Evolutionary conservation across 2,113 vertebrate species (phyloP).

Genomic region (Aegithalos caudatus): DNA sequence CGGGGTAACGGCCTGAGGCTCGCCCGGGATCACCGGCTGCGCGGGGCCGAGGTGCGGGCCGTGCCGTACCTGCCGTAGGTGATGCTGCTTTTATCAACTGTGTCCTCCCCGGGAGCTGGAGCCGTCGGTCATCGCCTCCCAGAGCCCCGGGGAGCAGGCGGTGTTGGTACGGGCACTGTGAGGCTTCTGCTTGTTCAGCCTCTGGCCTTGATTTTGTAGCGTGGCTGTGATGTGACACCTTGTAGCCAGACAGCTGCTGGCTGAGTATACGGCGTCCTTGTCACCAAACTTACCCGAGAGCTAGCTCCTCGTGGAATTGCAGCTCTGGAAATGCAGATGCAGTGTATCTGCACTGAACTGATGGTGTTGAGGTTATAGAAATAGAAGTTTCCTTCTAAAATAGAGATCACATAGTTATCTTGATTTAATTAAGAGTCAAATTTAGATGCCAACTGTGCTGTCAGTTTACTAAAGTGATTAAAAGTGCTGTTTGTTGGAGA

Average conservation of each 20-base stretch:
- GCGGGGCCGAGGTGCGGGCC: too few relatives aligned
- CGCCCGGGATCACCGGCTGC: not conserved
- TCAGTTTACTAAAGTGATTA: not conserved
- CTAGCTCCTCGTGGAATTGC: too few relatives aligned
- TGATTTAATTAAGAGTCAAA: not conserved
- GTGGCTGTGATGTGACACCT: fast-evolving
- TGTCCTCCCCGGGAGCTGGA: not conserved
- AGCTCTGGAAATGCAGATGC: too few relatives aligned
- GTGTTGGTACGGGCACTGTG: not conserved
- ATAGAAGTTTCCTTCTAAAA: not conserved
- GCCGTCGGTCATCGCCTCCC: fast-evolving
- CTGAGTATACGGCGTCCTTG: fast-evolving
- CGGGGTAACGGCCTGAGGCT: not conserved
- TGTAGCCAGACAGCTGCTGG: not conserved
- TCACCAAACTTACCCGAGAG: fast-evolving
- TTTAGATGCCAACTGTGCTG: fast-evolving
- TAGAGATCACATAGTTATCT: fast-evolving
- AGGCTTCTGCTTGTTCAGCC: not conserved
- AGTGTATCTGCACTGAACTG: not conserved
- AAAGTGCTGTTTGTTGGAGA: fast-evolving
- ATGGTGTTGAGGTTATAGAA: fast-evolving
- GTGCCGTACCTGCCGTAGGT: fast-evolving
- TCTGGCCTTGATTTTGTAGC: fast-evolving
- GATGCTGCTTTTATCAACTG: too few relatives aligned
- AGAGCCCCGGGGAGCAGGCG: not conserved